phyloP scores from a whole-genome alignment of 2,113 vertebrate genomes.

The Phylloscopus trochilus region DNA sequence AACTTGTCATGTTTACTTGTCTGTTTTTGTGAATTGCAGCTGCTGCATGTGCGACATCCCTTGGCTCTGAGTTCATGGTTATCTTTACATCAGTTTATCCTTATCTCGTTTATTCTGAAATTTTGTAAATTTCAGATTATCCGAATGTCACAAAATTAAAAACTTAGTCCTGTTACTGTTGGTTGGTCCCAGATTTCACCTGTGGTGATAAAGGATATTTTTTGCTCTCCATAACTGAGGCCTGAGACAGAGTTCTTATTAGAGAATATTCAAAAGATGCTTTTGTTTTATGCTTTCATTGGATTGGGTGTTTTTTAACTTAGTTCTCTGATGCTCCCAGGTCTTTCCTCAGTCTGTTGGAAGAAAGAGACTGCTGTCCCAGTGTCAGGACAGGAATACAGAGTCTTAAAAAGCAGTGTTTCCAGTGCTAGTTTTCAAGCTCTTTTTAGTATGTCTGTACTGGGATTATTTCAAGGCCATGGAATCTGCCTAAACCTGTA shows the following conservation, averaged over 20 bases:
- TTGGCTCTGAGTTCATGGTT: background rate
- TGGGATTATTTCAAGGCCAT: background rate
- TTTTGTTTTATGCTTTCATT: background rate
- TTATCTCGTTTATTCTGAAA: background rate
- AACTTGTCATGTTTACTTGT: background rate
- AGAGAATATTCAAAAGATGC: background rate
- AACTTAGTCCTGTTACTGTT: background rate
- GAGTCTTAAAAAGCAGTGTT: background rate
- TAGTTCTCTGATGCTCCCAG: background rate
- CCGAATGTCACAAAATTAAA: background rate
- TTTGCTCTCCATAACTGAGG: background rate
- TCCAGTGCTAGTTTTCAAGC: background rate
- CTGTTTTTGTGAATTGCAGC: background rate
- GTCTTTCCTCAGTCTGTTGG: background rate
- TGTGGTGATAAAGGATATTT: background rate
- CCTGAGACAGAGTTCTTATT: background rate
- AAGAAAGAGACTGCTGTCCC: background rate
- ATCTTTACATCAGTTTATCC: fast-evolving
- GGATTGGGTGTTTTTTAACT: background rate
- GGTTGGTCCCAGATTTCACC: background rate
- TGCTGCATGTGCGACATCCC: fast-evolving
- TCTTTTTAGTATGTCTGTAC: background rate
- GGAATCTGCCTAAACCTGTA: conserved; percentile 17
- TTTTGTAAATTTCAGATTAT: background rate
- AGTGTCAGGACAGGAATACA: background rate